Percentiles rank a stretch among this genome's conserved stretches.
phyloP scores from a whole-genome alignment of 2,888 invertebrate genomes.

The Tromatobia lineatoria region DNA sequence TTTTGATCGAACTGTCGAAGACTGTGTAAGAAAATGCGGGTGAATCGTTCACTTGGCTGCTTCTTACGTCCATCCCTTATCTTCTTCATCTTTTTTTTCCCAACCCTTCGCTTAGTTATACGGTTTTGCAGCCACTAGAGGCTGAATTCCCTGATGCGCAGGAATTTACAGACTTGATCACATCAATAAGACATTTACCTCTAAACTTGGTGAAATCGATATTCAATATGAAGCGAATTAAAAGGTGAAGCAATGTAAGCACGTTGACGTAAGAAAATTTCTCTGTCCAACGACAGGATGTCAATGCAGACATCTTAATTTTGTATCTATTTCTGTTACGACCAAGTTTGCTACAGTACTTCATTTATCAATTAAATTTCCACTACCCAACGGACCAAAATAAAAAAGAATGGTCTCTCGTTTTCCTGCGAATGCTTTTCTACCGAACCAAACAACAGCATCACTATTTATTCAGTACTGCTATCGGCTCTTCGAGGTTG shows the following conservation, averaged over 20 bases:
- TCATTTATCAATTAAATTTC: neutral
- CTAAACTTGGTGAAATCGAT: neutral
- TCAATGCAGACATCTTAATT: neutral
- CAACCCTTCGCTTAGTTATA: slow-evolving; percentile 10
- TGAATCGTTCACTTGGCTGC: slow-evolving; percentile 32
- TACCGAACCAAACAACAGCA: neutral
- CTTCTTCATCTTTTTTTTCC: slow-evolving; percentile 20
- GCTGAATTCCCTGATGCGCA: slow-evolving; percentile 3
- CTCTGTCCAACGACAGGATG: neutral
- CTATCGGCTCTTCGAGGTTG: neutral
- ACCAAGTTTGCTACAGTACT: neutral
- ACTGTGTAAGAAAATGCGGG: slow-evolving; percentile 32
- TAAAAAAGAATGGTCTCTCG: neutral
- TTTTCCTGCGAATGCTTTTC: slow-evolving; percentile 7
- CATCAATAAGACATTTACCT: slow-evolving; percentile 5
- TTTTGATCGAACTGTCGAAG: slow-evolving; percentile 48
- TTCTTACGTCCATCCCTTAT: slow-evolving; percentile 21
- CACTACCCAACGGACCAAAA: neutral
- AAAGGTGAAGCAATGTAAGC: neutral
- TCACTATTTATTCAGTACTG: slow-evolving; percentile 2
- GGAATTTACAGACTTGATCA: slow-evolving; percentile 33
- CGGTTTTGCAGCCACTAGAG: slow-evolving; percentile 7
- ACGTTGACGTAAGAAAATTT: neutral
- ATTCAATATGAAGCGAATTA: neutral
- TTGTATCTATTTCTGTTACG: neutral